These are phyloP conservation scores for Sciaenops ocellatus DNA, from an alignment of 2,797 vertebrate species.

Conservation along the genomic window DNA sequence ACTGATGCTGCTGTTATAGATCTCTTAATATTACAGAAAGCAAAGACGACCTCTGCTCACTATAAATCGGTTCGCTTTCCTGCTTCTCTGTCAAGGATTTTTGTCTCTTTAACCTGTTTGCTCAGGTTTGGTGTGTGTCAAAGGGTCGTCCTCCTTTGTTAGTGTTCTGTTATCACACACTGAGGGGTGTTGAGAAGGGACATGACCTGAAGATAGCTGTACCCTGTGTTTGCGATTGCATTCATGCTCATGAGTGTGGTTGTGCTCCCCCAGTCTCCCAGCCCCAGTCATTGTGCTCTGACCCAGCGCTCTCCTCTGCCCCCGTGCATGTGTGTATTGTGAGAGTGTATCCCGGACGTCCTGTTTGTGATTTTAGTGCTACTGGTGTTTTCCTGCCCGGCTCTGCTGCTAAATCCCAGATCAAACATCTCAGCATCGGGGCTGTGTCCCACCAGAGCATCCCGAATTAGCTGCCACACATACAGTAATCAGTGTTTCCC, in stretches of 20 bases:
- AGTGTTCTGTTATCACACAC: slow-evolving; percentile 4
- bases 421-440: slow-evolving; percentile 43
- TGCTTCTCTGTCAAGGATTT: not conserved
- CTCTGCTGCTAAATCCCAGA: slow-evolving; percentile 57
- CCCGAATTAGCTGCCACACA: slow-evolving; percentile 21
- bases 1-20: not conserved
- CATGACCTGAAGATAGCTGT: slow-evolving; percentile 24
- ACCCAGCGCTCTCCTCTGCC: not conserved
- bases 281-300: slow-evolving; percentile 13
- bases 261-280: not conserved
- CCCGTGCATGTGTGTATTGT: slow-evolving; percentile 27
- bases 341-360: slow-evolving; percentile 71
- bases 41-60: not conserved
- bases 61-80: not conserved
- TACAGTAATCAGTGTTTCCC: not conserved
- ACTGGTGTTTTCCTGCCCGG: slow-evolving; percentile 55
- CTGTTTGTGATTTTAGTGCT: slow-evolving; percentile 70
- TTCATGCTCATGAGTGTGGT: slow-evolving; percentile 1
- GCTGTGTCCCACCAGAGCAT: slow-evolving; percentile 24
- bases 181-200: not conserved
- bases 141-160: not conserved
- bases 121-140: slow-evolving; percentile 1
- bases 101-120: not conserved
- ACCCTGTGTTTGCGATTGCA: slow-evolving; percentile 15
- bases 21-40: not conserved